phyloP scores from a whole-genome alignment of 2,888 invertebrate genomes.

The Hyles lineata region DNA sequence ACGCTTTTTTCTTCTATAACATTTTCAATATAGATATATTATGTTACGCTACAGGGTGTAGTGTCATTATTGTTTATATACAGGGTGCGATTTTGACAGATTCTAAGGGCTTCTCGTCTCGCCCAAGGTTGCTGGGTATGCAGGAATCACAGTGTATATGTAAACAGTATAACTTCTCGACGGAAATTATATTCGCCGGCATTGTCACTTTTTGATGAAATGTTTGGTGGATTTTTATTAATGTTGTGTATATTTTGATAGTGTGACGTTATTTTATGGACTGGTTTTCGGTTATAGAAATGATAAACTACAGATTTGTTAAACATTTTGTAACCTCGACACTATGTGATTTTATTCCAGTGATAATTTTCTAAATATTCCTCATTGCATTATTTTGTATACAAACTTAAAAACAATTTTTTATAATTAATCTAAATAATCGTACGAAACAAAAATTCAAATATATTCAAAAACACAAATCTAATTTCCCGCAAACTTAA shows the following conservation, averaged over 20 bases:
- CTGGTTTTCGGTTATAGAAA: too few relatives aligned
- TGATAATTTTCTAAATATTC: too few relatives aligned
- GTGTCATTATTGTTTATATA: slow-evolving; percentile 17
- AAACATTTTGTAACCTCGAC: too few relatives aligned
- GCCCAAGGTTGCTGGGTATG: slow-evolving; percentile 36
- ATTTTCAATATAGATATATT: not conserved
- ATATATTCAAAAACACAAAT: not conserved
- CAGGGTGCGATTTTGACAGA: slow-evolving; percentile 42
- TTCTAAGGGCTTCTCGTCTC: slow-evolving; percentile 36
- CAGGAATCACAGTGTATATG: slow-evolving; percentile 24
- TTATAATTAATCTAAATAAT: too few relatives aligned
- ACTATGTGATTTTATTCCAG: too few relatives aligned
- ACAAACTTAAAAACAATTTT: too few relatives aligned
- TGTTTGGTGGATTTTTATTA: not conserved
- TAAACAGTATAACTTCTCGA: slow-evolving; percentile 32
- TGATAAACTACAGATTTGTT: too few relatives aligned
- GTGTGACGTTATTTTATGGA: not conserved
- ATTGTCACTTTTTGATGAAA: not conserved
- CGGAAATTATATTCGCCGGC: not conserved
- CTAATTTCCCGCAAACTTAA: not conserved
- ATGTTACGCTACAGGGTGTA: not conserved
- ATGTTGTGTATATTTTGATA: not conserved
- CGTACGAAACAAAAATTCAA: not conserved
- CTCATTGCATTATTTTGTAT: too few relatives aligned
- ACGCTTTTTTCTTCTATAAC: not conserved